These are phyloP conservation scores for Trachemys scripta DNA, from an alignment of 2,113 vertebrate species.

Conservation along the genomic window DNA sequence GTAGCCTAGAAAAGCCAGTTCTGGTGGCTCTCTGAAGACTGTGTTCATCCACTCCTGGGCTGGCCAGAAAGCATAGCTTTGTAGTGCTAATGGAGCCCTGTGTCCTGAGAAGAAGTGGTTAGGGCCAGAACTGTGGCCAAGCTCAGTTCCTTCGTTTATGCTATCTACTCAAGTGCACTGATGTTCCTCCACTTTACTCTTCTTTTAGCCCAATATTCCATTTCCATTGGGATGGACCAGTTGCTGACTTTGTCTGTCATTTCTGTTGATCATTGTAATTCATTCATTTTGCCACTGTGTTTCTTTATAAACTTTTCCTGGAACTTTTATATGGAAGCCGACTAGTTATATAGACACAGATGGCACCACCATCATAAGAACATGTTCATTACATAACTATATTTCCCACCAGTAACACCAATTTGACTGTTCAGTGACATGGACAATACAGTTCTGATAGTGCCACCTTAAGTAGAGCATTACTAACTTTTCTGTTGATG, in stretches of 20 bases:
- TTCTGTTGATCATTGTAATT: neutral
- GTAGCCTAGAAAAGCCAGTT: neutral
- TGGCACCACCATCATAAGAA: neutral
- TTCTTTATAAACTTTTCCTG: neutral
- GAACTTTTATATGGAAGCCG: neutral
- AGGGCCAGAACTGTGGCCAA: neutral
- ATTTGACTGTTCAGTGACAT: constrained; percentile 27
- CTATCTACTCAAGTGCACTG: neutral
- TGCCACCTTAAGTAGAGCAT: constrained; percentile 40
- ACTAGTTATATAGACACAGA: neutral
- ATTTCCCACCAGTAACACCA: constrained; percentile 42
- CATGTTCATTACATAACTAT: constrained; percentile 21
- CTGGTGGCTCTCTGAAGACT: neutral
- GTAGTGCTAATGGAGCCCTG: neutral
- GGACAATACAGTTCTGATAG: constrained; percentile 11
- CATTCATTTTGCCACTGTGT: neutral
- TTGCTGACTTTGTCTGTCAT: neutral
- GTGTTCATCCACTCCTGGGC: neutral
- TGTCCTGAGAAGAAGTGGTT: neutral
- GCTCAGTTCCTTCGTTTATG: neutral
- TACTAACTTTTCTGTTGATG: constrained; percentile 39
- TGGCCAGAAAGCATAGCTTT: neutral
- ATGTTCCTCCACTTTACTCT: neutral
- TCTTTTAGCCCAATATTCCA: neutral
- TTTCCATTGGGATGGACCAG: neutral